Evolutionary conservation across 1,140 invertebrate species (phyloP).

Genomic region (Drosophila orena): DNA sequence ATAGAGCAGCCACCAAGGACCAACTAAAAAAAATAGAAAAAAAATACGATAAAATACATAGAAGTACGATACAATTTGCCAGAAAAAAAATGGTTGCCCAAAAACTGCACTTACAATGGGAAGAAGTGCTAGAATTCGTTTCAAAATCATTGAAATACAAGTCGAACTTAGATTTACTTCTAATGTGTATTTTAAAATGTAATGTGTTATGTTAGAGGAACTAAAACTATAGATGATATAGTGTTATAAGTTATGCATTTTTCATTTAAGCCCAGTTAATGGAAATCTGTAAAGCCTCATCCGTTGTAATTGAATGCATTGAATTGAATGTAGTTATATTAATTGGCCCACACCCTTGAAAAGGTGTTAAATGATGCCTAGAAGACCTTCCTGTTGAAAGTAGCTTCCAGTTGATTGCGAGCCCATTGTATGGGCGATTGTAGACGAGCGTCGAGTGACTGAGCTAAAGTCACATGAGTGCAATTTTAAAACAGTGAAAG

Average conservation of each 20-base stretch:
- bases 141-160: neutral
- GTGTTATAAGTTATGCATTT: no score
- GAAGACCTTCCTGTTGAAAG: constrained; percentile 24
- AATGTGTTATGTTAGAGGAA: no score
- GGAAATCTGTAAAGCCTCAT: no score
- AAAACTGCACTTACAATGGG: constrained; percentile 44
- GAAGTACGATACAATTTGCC: constrained; percentile 52
- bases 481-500: constrained; percentile 64
- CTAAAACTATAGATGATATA: no score
- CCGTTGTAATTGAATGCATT: no score
- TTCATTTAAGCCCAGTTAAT: no score
- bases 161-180: no score
- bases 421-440: constrained; percentile 42
- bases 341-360: neutral
- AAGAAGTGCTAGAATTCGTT: neutral
- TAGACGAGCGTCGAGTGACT: constrained; percentile 37
- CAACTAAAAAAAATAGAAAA: constrained; percentile 35
- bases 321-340: no score
- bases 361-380: neutral
- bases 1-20: constrained; percentile 57
- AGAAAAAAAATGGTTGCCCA: constrained; percentile 27
- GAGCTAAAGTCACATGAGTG: constrained; percentile 56
- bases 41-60: constrained; percentile 44
- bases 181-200: no score
- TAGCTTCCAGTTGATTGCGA: constrained; percentile 35